phyloP scores from a whole-genome alignment of 2,888 invertebrate genomes.

The Smittia sp. region DNA sequence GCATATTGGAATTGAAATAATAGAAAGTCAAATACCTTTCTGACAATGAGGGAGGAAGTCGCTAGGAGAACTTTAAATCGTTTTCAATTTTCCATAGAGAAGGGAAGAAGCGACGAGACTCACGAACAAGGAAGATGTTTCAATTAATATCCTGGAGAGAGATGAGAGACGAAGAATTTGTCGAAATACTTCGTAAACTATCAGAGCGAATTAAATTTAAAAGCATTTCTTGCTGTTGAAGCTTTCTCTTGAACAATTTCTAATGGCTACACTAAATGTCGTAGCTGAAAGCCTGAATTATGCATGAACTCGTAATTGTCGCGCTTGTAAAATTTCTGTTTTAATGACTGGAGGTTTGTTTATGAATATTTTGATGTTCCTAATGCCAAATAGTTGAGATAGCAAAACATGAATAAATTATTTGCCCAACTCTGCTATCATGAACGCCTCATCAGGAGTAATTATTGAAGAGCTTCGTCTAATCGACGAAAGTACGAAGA shows the following conservation, averaged over 20 bases:
- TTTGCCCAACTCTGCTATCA: neutral
- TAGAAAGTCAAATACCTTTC: conserved; percentile 20
- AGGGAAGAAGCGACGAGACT: too few species aligned
- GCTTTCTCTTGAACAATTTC: neutral
- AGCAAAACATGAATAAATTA: conserved; percentile 30
- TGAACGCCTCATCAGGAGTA: conserved; percentile 5
- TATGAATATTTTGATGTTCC: conserved; percentile 1
- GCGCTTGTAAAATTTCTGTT: conserved; percentile 15
- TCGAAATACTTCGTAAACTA: neutral
- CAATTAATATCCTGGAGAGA: neutral
- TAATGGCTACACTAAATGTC: neutral
- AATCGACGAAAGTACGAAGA: neutral
- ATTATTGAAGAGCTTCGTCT: conserved; percentile 20
- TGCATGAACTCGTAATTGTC: neutral
- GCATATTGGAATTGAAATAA: conserved; percentile 23
- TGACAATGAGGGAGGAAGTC: neutral
- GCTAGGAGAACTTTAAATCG: conserved; percentile 19
- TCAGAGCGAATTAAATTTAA: neutral
- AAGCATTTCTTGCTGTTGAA: neutral
- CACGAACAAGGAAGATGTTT: neutral
- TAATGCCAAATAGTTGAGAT: neutral
- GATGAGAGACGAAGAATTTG: neutral
- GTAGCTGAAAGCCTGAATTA: too few species aligned
- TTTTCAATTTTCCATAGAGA: conserved; percentile 13
- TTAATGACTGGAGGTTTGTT: neutral